Evolutionary conservation across 2,888 invertebrate genomes (phyloP), one percentile per base, ranked within the genome.

Genomic region (Pilophorus perplexus): DNA sequence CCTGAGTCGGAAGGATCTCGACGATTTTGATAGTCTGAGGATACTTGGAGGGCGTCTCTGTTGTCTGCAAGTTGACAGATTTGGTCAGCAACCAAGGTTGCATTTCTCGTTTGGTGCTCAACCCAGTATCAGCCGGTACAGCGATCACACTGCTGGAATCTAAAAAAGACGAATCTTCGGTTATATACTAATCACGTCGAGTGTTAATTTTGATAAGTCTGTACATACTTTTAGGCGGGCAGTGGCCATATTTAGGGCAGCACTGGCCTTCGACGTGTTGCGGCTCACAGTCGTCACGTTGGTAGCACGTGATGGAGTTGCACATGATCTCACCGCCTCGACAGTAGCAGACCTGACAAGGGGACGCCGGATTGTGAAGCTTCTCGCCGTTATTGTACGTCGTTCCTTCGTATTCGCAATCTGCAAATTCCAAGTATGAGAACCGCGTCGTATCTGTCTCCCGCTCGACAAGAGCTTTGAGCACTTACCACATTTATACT

Each of bases 181-280:
- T n/a, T n/a, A n/a, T n/a, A n/a, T n/a, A n/a, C n/a, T n/a, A n/a
- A n/a, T n/a, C n/a, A n/a, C n/a, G n/a, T n/a, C n/a, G n/a, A n/a
- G n/a, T n/a, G n/a, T n/a, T n/a, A n/a, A n/a, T n/a, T n/a, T n/a
- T n/a, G n/a, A n/a, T n/a, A n/a, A n/a, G n/a, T n/a, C n/a, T n/a
- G n/a, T n/a, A 68, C 64, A 71, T 75, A 80, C 86, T 86, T 2
- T 86, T 83, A 5, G 66, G 12, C 38, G 89, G 88, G 75, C 90
- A 90, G 78, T 89, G 87, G 75, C 89, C 88, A 76, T 89, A 90
- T 75, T 86, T 86, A 1, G 89, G 89, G 74, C 90, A 90, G 78
- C 90, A 90, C 74, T 86, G 83, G 55, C 89, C 89, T 10, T 84
- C 81, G 71, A 88, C 85, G 71, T 82, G 83, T 69, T 85, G 82